A percentile compares a stretch with the other conserved stretches of the same genome.
Conservation (phyloP, 2,888 invertebrate genomes). For the Drosophila antonietae region DNA sequence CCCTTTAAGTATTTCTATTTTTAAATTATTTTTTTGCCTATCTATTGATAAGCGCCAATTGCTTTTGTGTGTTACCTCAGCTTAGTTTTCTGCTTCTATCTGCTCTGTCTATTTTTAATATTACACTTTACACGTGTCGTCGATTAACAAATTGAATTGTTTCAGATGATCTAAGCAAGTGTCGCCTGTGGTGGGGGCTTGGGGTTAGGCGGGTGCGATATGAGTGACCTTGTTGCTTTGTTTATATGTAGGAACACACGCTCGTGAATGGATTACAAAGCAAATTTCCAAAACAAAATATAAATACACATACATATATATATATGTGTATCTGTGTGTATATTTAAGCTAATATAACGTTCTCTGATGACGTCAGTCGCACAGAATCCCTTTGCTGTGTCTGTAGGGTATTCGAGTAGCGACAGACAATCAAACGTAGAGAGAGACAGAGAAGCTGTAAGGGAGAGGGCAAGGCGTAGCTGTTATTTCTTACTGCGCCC, state of each 20-base stretch:
- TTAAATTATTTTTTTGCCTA: neutral
- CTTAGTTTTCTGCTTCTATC: too few relatives aligned
- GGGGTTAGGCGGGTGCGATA: neutral
- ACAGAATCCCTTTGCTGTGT: conserved; percentile 4
- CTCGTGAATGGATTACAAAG: conserved; percentile 49
- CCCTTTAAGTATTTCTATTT: neutral
- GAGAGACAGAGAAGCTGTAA: neutral
- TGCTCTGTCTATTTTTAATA: neutral
- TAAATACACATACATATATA: too few relatives aligned
- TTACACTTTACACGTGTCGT: conserved; percentile 65
- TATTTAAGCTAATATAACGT: conserved; percentile 4
- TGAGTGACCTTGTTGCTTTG: conserved; percentile 49
- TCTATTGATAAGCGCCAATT: conserved; percentile 13
- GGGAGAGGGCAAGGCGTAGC: conserved; percentile 4
- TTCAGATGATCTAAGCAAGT: conserved; percentile 2
- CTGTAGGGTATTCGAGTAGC: neutral
- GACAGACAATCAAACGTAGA: neutral
- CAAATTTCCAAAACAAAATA: conserved; percentile 32
- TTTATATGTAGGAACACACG: conserved; percentile 25
- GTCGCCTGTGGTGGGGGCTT: neutral
- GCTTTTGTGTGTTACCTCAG: neutral
- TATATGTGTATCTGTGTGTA: neutral
- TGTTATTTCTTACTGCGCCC: conserved; percentile 19
- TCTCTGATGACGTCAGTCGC: conserved; percentile 33
- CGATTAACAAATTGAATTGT: conserved; percentile 56